These are phyloP conservation scores for Tursiops truncatus DNA, from an alignment of 2,113 vertebrate genomes.

Conservation along the genomic window DNA sequence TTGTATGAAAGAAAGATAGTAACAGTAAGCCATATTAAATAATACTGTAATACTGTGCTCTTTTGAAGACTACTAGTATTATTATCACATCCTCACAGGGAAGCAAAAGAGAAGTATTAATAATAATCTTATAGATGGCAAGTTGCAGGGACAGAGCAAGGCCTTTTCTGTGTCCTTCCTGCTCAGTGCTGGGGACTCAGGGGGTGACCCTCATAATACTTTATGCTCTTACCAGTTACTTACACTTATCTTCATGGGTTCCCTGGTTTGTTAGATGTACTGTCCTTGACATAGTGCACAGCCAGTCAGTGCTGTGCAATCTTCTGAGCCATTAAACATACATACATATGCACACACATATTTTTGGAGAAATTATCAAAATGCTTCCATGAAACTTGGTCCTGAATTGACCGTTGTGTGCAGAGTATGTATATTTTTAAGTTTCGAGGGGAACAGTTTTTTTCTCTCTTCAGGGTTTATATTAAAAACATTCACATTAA, in stretches of 20 bases:
- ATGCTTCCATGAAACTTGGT: not conserved
- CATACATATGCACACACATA: not conserved
- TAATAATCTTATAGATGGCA: not conserved
- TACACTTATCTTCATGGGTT: not conserved
- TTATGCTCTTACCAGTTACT: not conserved
- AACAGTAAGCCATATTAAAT: not conserved
- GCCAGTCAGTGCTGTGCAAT: not conserved
- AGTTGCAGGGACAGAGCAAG: not conserved
- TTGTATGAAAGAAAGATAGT: not conserved
- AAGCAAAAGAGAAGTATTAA: not conserved
- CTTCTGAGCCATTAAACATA: not conserved
- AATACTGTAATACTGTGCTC: not conserved
- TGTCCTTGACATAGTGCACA: not conserved
- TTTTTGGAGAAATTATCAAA: slow-evolving; percentile 42
- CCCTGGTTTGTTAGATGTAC: not conserved
- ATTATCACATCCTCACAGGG: not conserved
- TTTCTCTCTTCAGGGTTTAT: not conserved
- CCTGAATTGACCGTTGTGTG: slow-evolving; percentile 48
- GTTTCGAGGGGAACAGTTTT: slow-evolving; percentile 33
- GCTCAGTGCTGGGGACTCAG: no score
- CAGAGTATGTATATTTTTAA: slow-evolving; percentile 1
- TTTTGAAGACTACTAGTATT: not conserved
- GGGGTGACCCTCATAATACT: not conserved
- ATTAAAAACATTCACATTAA: not conserved
- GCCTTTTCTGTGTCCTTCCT: not conserved